Evolutionary conservation across 92 coral and sea anemone genomes (phyloP).

Genomic region (Plumapathes pennacea): DNA sequence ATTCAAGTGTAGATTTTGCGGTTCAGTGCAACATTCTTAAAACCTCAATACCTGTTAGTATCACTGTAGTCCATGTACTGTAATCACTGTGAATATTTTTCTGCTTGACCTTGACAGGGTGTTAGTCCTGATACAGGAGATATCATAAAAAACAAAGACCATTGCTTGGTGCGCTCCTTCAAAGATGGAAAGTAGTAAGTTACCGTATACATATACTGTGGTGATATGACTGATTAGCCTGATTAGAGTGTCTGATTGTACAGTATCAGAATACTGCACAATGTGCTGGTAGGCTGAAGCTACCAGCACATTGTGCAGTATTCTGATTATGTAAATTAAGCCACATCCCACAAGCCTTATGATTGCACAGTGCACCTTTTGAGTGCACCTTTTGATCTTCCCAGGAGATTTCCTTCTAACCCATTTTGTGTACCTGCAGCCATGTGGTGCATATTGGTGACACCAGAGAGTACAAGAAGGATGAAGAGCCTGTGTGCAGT

Average conservation of each 20-base stretch:
- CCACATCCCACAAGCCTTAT: neutral
- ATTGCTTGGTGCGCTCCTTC: slow-evolving; percentile 86
- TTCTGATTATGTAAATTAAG: neutral
- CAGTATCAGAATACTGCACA: too few relatives aligned
- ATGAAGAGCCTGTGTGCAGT: slow-evolving; percentile 60
- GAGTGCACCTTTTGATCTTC: neutral
- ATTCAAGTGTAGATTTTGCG: too few relatives aligned
- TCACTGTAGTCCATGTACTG: neutral
- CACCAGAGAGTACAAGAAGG: slow-evolving; percentile 77
- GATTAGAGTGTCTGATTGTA: neutral
- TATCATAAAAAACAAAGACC: slow-evolving; percentile 79
- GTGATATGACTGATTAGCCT: neutral
- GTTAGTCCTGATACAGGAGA: slow-evolving; percentile 72
- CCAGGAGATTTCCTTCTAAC: neutral
- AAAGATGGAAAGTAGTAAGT: slow-evolving; percentile 99
- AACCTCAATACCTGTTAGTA: too few relatives aligned
- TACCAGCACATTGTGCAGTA: neutral
- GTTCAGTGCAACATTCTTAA: too few relatives aligned
- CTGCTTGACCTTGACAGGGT: slow-evolving; percentile 30
- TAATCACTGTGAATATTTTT: neutral
- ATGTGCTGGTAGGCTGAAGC: too few relatives aligned
- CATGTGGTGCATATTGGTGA: slow-evolving; percentile 83
- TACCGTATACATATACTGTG: neutral
- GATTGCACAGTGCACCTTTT: neutral
- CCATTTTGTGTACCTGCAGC: slow-evolving; percentile 27